Percentiles rank a stretch among this genome's conserved stretches.
Evolutionary conservation across 2,888 invertebrate genomes (phyloP).

Genomic region (Agrotis clavis): DNA sequence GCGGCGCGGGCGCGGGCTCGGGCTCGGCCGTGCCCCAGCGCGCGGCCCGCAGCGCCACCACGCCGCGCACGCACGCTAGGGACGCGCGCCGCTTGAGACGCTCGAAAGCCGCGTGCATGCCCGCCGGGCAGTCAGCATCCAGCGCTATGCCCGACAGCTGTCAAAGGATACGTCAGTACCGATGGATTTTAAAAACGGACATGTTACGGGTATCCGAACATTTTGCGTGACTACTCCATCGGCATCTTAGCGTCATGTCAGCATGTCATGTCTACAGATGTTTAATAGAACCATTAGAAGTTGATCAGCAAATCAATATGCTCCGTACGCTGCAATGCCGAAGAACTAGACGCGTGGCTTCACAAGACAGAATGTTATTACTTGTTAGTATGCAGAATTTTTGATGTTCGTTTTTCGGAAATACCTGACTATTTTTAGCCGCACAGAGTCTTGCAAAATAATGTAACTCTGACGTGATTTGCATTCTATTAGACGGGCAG

Average conservation of each 20-base stretch:
- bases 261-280: too few relatives aligned
- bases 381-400: constrained; percentile 26
- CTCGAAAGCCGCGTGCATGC: constrained; percentile 88
- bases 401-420: constrained; percentile 16
- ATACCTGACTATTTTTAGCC: constrained; percentile 2
- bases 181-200: constrained; percentile 4
- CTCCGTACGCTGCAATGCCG: background rate
- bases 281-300: too few relatives aligned
- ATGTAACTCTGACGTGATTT: background rate
- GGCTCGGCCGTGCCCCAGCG: constrained; percentile 88
- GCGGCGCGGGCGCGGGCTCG: constrained; percentile 68
- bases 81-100: constrained; percentile 83
- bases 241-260: background rate
- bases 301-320: background rate
- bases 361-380: constrained; percentile 20
- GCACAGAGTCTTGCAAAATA: background rate
- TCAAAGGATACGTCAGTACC: constrained; percentile 37
- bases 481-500: constrained; percentile 4
- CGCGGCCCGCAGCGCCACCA: constrained; percentile 84
- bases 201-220: too few relatives aligned
- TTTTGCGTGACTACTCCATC: constrained; percentile 2
- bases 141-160: constrained; percentile 89
- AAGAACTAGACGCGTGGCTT: constrained; percentile 8
- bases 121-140: constrained; percentile 88
- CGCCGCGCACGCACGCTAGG: constrained; percentile 81